Base-by-base conservation (phyloP, 2,888 invertebrate species). In the Deroplatys truncata region DNA sequence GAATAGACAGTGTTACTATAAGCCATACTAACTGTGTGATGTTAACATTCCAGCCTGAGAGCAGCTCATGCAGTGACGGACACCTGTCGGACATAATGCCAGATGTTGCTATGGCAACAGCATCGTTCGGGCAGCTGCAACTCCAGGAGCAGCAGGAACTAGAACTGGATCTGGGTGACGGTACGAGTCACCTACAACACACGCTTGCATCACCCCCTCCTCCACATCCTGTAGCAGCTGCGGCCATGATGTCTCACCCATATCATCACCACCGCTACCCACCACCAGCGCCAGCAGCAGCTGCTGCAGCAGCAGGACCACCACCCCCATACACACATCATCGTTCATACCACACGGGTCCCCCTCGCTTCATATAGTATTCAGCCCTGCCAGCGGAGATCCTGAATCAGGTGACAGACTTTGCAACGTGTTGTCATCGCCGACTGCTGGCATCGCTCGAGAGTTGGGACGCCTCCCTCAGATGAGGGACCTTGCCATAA, bases 31-130 rank as follows among this genome's bases (percentile, higher is more conserved):
- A 43, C 43, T 43, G 43, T 43, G 10, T 43, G 7, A 43, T 43
- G 43, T 43, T 43, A 13, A 43, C 43, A 72, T 82, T 84, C 88
- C 92, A 95, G 92, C 94, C 94, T 83, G 95, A 95, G 91, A 94
- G 94, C 91, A 95, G 94, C 92, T 95, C 95, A 83, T 95, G 95
- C 92, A 95, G 95, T 93, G 94, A 96, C 92, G 96, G 97, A 92
- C 96, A 96, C 92, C 94, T 97, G 91, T 96, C 97, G 31, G 97
- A 97, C 91, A 96, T 97, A 92, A 98, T 98, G 96, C 98, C 98
- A 0, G 98, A 98, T 94, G 98, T 98, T 92, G 98, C 98, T 28
- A 98, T 98, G 98, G 98, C 98, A 92, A 98, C 96, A 89, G 96
- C 96, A 91, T 97, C 95, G 91, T 95, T 95, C 92, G 96, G 94